Evolutionary conservation across 2,113 vertebrate genomes (phyloP).

Genomic region (Fulica atra): DNA sequence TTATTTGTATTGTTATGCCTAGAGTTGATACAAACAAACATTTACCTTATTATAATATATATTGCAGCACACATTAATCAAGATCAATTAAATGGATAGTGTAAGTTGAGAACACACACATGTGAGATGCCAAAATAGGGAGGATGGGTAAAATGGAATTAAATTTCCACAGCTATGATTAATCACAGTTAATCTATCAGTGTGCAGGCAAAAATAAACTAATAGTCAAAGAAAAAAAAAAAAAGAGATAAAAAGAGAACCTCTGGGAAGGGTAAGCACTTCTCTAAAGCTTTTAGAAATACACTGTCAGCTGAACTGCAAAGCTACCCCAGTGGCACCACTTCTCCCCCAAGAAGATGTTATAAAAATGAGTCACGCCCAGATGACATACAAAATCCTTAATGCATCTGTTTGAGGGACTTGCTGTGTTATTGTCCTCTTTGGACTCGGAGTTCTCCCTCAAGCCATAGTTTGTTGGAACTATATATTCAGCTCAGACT

Average conservation of each 20-base stretch:
- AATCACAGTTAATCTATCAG: slow-evolving; percentile 52
- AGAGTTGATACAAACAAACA: slow-evolving; percentile 64
- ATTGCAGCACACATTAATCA: slow-evolving; percentile 58
- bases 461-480: slow-evolving; percentile 66
- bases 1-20: slow-evolving; percentile 60
- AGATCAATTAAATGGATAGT: slow-evolving; percentile 61
- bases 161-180: slow-evolving; percentile 50
- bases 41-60: slow-evolving; percentile 62
- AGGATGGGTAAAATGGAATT: slow-evolving; percentile 51
- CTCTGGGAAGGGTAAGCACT: slow-evolving; percentile 8
- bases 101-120: slow-evolving; percentile 31
- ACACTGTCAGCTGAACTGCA: slow-evolving; percentile 36
- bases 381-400: slow-evolving; percentile 67
- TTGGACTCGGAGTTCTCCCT: slow-evolving; percentile 59
- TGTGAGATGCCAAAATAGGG: slow-evolving; percentile 10
- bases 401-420: slow-evolving; percentile 62
- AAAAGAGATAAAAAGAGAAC: not conserved
- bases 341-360: slow-evolving; percentile 55
- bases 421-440: slow-evolving; percentile 69
- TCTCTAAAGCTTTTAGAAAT: slow-evolving; percentile 49
- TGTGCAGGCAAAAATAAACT: slow-evolving; percentile 47
- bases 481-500: slow-evolving; percentile 61
- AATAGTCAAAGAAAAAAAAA: not conserved
- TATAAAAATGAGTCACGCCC: slow-evolving; percentile 68
- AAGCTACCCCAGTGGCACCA: slow-evolving; percentile 35